Evolutionary conservation across 2,797 vertebrate genomes (phyloP).

Genomic region (Antrozous pallidus): DNA sequence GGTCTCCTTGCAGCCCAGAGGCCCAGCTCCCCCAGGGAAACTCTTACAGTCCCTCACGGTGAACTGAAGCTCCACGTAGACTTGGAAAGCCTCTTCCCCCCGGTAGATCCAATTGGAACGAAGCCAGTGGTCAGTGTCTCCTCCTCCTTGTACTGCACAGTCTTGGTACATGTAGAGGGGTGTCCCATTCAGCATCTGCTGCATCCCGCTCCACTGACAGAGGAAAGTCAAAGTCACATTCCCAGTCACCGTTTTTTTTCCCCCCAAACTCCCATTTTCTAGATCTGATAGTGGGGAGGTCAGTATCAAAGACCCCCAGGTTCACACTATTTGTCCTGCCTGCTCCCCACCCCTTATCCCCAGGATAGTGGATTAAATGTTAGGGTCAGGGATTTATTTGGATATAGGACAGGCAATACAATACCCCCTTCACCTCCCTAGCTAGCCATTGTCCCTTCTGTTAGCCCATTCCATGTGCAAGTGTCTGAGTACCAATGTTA

Average conservation of each 20-base stretch:
- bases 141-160: constrained; percentile 77
- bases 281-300: background rate
- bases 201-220: constrained; percentile 82
- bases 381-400: background rate
- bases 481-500: background rate
- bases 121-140: constrained; percentile 84
- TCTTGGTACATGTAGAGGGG: constrained; percentile 86
- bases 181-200: constrained; percentile 83
- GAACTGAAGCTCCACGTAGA: constrained; percentile 83
- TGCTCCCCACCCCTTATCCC: background rate
- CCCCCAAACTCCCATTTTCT: background rate
- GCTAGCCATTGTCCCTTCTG: background rate
- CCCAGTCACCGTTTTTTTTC: background rate
- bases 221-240: background rate
- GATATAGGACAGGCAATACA: background rate
- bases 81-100: constrained; percentile 76
- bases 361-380: background rate
- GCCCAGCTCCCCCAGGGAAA: constrained; percentile 77
- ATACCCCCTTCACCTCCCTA: background rate
- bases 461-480: background rate
- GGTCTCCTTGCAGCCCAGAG: constrained; percentile 85
- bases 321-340: background rate
- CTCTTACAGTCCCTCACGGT: constrained; percentile 85
- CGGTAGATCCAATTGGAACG: constrained; percentile 86
- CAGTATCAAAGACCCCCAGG: no score